Conservation (phyloP, 2,888 invertebrate genomes). For the Drosophila hamatofila region DNA sequence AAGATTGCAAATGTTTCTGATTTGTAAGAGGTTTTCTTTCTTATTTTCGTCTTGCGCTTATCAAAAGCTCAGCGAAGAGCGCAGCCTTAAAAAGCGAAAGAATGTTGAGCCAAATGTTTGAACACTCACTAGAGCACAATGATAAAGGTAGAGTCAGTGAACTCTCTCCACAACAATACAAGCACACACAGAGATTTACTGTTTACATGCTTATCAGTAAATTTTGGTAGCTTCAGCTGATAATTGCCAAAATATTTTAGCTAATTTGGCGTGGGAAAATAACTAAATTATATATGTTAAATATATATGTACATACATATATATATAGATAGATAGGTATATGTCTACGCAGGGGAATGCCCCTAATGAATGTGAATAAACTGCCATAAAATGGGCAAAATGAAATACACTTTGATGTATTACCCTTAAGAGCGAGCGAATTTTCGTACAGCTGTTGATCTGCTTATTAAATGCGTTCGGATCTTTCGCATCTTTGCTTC, state of each 20-base stretch:
- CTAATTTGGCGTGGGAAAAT: constrained; percentile 60
- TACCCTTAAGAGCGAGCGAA: constrained; percentile 39
- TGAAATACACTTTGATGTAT: constrained; percentile 72
- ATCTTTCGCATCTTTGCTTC: constrained; percentile 30
- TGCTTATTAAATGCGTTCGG: constrained; percentile 65
- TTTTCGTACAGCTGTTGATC: constrained; percentile 35
- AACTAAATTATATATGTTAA: background rate
- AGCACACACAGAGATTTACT: constrained; percentile 5
- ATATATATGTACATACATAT: background rate
- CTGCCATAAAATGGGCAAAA: constrained; percentile 47
- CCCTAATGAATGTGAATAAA: constrained; percentile 67
- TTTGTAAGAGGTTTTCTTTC: constrained; percentile 4
- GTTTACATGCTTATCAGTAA: constrained; percentile 55
- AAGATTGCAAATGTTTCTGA: constrained; percentile 18
- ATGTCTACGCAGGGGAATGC: constrained; percentile 18
- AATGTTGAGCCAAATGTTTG: constrained; percentile 65
- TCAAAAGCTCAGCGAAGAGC: constrained; percentile 32
- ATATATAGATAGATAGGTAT: background rate
- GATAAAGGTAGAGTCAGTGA: constrained; percentile 64
- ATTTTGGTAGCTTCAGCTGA: constrained; percentile 37
- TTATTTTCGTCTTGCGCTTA: constrained; percentile 29
- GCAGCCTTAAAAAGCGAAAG: constrained; percentile 12
- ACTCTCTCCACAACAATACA: constrained; percentile 5
- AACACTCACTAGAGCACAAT: constrained; percentile 41
- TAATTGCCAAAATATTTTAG: constrained; percentile 51